Evolutionary conservation across 2,888 invertebrate species (phyloP).

Genomic region (Stenodera caucasica): DNA sequence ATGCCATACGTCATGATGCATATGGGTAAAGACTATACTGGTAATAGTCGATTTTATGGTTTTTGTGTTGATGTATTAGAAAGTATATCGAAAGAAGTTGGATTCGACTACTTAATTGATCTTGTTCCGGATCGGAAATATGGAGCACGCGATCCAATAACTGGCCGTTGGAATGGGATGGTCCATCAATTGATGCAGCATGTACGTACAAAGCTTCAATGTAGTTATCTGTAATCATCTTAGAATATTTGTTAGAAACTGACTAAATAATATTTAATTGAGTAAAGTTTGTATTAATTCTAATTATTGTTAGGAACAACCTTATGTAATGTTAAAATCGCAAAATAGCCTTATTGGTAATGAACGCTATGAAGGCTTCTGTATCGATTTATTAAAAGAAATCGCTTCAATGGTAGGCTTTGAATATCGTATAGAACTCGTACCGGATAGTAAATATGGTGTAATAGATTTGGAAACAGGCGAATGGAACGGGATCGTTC

Average conservation of each 20-base stretch:
- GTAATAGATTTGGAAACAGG: conserved; percentile 72
- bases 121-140: conserved; percentile 72
- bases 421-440: conserved; percentile 67
- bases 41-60: conserved; percentile 75
- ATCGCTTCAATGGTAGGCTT: conserved; percentile 68
- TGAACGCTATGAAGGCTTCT: conserved; percentile 71
- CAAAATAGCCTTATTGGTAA: conserved; percentile 62
- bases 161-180: conserved; percentile 70
- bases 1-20: conserved; percentile 76
- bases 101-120: conserved; percentile 72
- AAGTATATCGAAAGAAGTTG: conserved; percentile 66
- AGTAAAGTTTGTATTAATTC: conserved; percentile 7
- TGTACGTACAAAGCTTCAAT: conserved; percentile 54
- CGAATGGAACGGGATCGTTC: conserved; percentile 74
- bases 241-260: too few relatives aligned
- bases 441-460: conserved; percentile 71
- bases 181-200: conserved; percentile 72
- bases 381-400: conserved; percentile 69
- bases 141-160: conserved; percentile 64
- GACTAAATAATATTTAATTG: not conserved
- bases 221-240: too few relatives aligned
- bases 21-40: conserved; percentile 68
- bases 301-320: conserved; percentile 49
- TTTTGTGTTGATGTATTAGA: conserved; percentile 78
- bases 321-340: conserved; percentile 53